Evolutionary conservation across 1,140 invertebrate genomes (phyloP).

Genomic region (Cheumatopsyche charites): DNA sequence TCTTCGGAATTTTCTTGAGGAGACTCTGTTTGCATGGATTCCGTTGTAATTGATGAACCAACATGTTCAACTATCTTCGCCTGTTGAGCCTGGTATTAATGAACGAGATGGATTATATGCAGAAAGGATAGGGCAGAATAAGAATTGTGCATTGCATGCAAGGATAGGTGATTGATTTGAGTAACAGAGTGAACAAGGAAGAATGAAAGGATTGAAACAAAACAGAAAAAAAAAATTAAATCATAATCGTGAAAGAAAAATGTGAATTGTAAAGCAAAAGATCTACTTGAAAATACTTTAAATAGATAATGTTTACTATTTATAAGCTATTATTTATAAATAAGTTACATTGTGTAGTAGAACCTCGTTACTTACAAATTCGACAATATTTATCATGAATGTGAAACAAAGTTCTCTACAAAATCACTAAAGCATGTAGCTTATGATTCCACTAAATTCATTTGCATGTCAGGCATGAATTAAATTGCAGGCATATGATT

Average conservation of each 20-base stretch:
- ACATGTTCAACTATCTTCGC: conserved; percentile 42
- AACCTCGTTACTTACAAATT: too few relatives aligned
- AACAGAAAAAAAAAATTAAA: conserved; percentile 40
- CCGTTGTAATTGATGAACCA: background rate
- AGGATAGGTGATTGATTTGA: background rate
- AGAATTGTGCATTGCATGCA: conserved; percentile 39
- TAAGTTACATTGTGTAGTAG: too few relatives aligned
- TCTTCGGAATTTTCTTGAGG: conserved; percentile 43
- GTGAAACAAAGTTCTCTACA: too few relatives aligned
- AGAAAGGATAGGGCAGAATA: conserved; percentile 33
- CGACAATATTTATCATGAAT: too few relatives aligned
- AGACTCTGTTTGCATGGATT: conserved; percentile 36
- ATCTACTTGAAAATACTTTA: too few relatives aligned
- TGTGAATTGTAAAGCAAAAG: background rate
- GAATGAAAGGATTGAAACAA: conserved; percentile 34
- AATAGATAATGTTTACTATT: too few relatives aligned
- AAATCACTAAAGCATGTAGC: too few relatives aligned
- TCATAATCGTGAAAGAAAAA: conserved; percentile 7
- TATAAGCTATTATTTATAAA: too few relatives aligned
- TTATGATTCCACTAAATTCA: too few relatives aligned
- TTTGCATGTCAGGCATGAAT: too few relatives aligned
- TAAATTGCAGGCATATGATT: too few relatives aligned
- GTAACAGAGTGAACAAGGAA: conserved; percentile 20
- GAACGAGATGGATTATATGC: conserved; percentile 38
- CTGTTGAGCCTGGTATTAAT: conserved; percentile 43